Percentiles rank a stretch among this genome's conserved stretches.
These are phyloP conservation scores for Hermodice carunculata DNA, from an alignment of 2,888 invertebrate species.

Conservation along the genomic window DNA sequence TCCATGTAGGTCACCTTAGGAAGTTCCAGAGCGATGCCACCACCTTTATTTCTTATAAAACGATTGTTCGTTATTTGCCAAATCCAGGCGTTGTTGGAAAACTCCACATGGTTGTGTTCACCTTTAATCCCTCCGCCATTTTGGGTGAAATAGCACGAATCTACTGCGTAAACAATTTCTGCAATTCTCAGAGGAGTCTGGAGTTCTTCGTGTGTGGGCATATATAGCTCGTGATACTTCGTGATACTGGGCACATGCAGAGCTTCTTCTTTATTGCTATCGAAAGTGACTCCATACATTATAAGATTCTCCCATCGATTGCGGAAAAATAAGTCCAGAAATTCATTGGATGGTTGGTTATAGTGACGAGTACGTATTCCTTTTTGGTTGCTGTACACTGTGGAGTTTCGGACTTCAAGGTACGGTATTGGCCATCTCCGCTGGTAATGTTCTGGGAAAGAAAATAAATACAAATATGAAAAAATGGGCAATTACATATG, in stretches of 20 bases:
- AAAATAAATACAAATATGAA: too few species aligned
- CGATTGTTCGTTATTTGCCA: conserved; percentile 90
- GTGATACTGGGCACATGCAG: conserved; percentile 68
- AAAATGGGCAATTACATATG: too few species aligned
- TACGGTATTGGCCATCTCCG: conserved; percentile 42
- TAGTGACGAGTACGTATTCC: conserved; percentile 67
- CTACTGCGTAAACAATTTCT: conserved; percentile 90
- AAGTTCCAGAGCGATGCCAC: conserved; percentile 89
- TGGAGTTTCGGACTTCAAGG: conserved; percentile 37
- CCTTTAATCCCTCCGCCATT: conserved; percentile 87
- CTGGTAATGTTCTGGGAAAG: conserved; percentile 23
- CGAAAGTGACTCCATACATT: conserved; percentile 50
- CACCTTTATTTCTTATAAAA: conserved; percentile 85
- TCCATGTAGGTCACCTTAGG: conserved; percentile 80
- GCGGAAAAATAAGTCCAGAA: conserved; percentile 64
- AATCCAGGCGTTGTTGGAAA: conserved; percentile 97
- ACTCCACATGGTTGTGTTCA: conserved; percentile 90
- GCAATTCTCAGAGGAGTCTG: conserved; percentile 77
- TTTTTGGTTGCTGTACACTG: conserved; percentile 45
- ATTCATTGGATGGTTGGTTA: conserved; percentile 67
- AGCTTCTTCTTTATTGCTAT: conserved; percentile 56
- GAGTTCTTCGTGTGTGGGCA: conserved; percentile 66
- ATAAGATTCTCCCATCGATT: conserved; percentile 57
- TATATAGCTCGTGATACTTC: conserved; percentile 65
- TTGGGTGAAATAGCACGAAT: conserved; percentile 85